Evolutionary conservation across 1,140 invertebrate species (phyloP), one percentile per base, ranked within the genome.

Genomic region (Halyomorpha halys): DNA sequence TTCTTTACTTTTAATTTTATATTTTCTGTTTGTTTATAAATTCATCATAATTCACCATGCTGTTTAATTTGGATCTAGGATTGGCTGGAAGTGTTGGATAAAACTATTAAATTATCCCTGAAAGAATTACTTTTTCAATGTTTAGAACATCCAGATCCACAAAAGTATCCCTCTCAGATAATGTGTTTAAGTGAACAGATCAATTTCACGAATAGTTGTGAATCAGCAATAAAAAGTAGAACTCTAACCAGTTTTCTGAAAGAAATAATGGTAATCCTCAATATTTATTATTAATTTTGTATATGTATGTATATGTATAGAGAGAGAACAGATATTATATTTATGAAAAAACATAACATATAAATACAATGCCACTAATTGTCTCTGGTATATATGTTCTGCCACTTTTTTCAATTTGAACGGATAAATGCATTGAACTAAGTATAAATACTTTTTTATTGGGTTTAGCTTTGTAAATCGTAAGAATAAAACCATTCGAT

Each of bases 91-190:
- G 75, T 83, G 47, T 77, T 97, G 54, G 85, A 90, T 23, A 80
- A 79, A 14, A 86, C 91, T 76, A 93, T 97, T 81, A 85, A 88
- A 70, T 76, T 77, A 14, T 93, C 94, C 4, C 74, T 97, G 44
- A 81, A 83, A 63, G 76, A 75, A 23, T 72, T 81, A 60, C 79
- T 93, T 13, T 73, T 80, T 18, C 81, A 87, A 69, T 94, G 91
- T 75, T 76, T 92, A 39, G 75, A 79, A 59, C 79, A 82, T 47
- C 78, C 85, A 30, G 84, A 92, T 77, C 85, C 90, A 0, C 76
- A 83, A 53, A 84, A 83, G 67, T 91, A 90, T 75, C 91, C 91
- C 11, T 87, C 89, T 49, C 92, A 96, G 81, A 84, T 97, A 69
- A 74, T 97, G 25, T 85, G 83, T 72, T 74, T 86, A 19, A 76